Base-by-base conservation (phyloP, 2,113 vertebrate genomes). In the Ceuthmochares aereus region DNA sequence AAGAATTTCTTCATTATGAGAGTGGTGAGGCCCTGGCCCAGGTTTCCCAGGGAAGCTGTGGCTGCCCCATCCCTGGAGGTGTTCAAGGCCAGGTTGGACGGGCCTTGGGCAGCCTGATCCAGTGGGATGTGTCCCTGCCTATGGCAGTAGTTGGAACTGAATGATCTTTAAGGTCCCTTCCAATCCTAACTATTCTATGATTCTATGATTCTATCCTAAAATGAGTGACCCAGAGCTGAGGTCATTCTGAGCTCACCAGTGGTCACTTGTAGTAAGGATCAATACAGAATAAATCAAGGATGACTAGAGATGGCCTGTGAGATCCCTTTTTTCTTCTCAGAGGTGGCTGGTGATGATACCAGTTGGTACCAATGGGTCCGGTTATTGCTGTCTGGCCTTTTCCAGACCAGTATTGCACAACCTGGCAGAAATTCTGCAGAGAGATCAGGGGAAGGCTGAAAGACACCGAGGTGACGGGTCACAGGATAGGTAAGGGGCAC, bases 141-240 rank as follows among this genome's bases (percentile, higher is more conserved):
- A 40, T 40, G 40, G 40, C 40, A 40, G 40, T 9, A 12, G 40
- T 40, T 40, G 40, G 40, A 40, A 40, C 40, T 40, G 12, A 12
- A 40, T 40, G 40, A 40, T 40, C 40, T 10, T 40, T 40, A 12
- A 40, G 12, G 12, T 40, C 40, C 40, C 40, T 40, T 40, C 40
- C 40, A 40, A 40, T 12, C 40, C 40, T 10, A 40, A 40, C 40
- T 40, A 40, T 40, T 40, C 40, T 40, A 40, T 40, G 40, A 40
- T 40, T 40, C 40, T 40, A 40, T 40, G 40, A 40, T 40, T 12
- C 40, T 40, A 12, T 40, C 40, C 47, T 67, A 18, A 66, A 78
- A 72, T 1, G 4, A 72, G 2, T 0, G 1, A 19, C 14, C 6
- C 4, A 2, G 3, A 40, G 14, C 16, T 70, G 47, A 75, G 32